Evolutionary conservation across 2,888 invertebrate genomes (phyloP), one percentile per base, ranked within the genome.

Genomic region (Drosophila helvetica): DNA sequence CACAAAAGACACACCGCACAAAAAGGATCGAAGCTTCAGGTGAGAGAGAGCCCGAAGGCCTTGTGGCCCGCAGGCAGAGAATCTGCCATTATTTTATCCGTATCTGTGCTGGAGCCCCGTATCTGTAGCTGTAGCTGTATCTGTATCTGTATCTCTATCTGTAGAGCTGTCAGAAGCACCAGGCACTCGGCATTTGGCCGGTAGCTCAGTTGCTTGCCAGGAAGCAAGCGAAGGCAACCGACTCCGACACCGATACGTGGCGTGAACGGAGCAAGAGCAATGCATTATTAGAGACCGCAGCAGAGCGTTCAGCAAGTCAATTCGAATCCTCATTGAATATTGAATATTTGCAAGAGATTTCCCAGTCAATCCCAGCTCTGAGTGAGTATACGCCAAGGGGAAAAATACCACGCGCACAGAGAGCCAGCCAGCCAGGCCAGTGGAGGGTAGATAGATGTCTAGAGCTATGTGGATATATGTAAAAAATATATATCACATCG

Each of bases 121-220:
- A 57, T 30, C 64, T 33, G 52, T 19, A 46, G 33, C 8, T 27
- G 38, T 51, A 30, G 22, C 51, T 51, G 50, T n/a, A n/a, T 8
- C 33, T 15, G 12, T 33, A 33, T 33, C 33, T 10, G 38, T 51
- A 30, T 30, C 51, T 51, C 54, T 46, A 57, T 30, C 64, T 38
- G 52, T 25, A 42, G 48, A 53, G 59, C 27, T 38, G 59, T 25
- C 66, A 56, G 19, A 51, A 45, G 62, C 51, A 51, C 17, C 47
- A 10, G 55, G 55, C 66, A 67, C 62, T 51, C 56, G 66, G 55
- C 52, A 62, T 55, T 46, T 67, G 66, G 66, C 52, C 54, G 66
- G 47, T n/a, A 43, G 54, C 69, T 48, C 55, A 56, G 70, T 53
- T 68, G 56, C 61, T 68, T 27, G 61, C 51, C 68, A 69, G 69